Base-by-base conservation (phyloP, 2,888 invertebrate genomes). In the Lithophane ornitopus region DNA sequence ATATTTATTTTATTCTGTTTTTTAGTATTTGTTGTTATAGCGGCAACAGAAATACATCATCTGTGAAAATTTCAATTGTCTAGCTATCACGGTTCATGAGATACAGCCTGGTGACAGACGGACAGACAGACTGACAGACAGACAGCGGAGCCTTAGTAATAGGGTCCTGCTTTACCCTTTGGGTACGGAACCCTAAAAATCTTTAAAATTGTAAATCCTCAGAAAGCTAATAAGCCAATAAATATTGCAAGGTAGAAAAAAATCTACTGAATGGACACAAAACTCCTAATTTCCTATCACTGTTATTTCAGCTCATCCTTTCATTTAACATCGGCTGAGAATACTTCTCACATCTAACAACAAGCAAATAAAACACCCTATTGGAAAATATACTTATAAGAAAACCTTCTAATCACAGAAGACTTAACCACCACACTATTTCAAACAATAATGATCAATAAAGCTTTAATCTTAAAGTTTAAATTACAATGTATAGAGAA, bases 261-360 rank as follows among this genome's bases (percentile, higher is more conserved):
- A 11, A 9, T 16, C 22, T 52, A 65, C 44, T 14, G 0, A 66
- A 61, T 58, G 9, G 52, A 65, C 34, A n/a, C 19, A 12, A 65
- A 54, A 61, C 8, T 39, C 28, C 26, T 63, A n/a, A 56, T 70
- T 63, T 71, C 65, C 46, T 28, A 56, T 78, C 1, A 56, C 39
- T 86, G 52, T 88, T 85, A 80, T 87, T 88, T 76, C 86, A 85
- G 78, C 62, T 78, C 66, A 82, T 71, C 78, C 80, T 74, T 59
- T 71, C 78, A 78, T 74, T 59, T 80, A 70, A 61, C 71, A 63
- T 76, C 59, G 79, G 70, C 58, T 71, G 65, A 87, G 81, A 84
- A 81, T 80, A 74, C 65, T 81, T 81, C 85, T 85, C 80, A 84
- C 69, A 19, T 22, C 7, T 28, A 58, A 46, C 2, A 9, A 6